Evolutionary conservation across 2,113 vertebrate species (phyloP).

Genomic region (Thalassoma bifasciatum): DNA sequence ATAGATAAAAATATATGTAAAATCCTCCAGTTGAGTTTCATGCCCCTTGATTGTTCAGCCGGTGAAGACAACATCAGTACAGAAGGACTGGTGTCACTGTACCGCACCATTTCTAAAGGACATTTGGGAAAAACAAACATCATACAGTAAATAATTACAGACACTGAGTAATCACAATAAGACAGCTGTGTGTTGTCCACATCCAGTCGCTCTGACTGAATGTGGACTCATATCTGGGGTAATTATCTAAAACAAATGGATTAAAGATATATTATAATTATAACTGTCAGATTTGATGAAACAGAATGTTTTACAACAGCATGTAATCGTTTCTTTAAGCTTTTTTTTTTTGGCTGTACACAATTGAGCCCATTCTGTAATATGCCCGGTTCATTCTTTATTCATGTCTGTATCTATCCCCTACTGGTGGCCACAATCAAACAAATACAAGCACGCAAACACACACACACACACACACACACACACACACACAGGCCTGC

Average conservation of each 20-base stretch:
- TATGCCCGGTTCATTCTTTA: slow-evolving; percentile 16
- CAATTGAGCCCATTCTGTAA: slow-evolving; percentile 21
- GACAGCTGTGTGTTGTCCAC: too few relatives aligned
- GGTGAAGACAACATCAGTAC: too few relatives aligned
- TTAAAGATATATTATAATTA: slow-evolving; percentile 3
- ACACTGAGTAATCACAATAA: too few relatives aligned
- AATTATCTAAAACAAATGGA: neutral
- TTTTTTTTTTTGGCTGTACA: neutral
- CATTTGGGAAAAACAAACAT: too few relatives aligned
- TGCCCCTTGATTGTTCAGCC: neutral
- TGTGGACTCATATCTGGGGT: neutral
- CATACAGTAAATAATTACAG: too few relatives aligned
- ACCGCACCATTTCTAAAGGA: too few relatives aligned
- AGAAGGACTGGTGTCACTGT: too few relatives aligned
- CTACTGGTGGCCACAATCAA: neutral
- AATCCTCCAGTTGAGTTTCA: neutral
- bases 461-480: neutral
- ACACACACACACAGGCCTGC: neutral
- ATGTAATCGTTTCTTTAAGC: slow-evolving; percentile 10
- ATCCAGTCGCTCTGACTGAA: too few relatives aligned
- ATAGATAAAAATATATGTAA: too few relatives aligned
- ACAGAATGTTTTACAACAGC: neutral
- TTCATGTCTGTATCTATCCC: slow-evolving; percentile 8
- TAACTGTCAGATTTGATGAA: slow-evolving; percentile 30
- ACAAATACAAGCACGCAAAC: neutral